Evolutionary conservation across 2,888 invertebrate species (phyloP), one percentile per base, ranked within the genome.

Genomic region (Creontiades dilutus): DNA sequence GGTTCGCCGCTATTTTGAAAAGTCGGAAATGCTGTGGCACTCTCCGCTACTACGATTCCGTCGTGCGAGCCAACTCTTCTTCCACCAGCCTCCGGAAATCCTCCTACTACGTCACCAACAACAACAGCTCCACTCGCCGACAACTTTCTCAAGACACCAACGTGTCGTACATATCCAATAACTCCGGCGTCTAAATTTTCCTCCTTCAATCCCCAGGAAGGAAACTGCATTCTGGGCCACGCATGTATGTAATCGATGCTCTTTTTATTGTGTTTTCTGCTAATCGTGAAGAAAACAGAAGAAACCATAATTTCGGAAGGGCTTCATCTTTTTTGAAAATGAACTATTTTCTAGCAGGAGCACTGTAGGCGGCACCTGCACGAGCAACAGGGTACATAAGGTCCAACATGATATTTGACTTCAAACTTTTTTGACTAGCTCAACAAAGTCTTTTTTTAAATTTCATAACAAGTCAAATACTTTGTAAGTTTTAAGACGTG

Each of bases 1-100:
- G 98, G 5, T 98, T 99, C 93, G 95, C 96, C 75, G 97, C 97
- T 23, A 97, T 98, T 91, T 95, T 98, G 78, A 96, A 97, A 93
- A 97, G 97, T 92, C 95, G 97, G 91, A 96, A 96, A 92, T 98
- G 97, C 93, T 98, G 97, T 93, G 97, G 97, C 52, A 95, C 97
- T 90, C 94, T 97, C 91, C 95, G 97, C 92, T 97, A 97, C 93
- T 97, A 97, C 93, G 97, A 97, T 93, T 97, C 97, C 14, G 97
- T 97, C 28, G 96, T 97, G 19, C 95, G 97, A 93, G 97, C 97
- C 94, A 92, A 92, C 90, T 97, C 97, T 0, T 97, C 97, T 3
- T 97, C 97, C 84, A 97, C 97, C 0, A 96, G 97, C 92, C 92
- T 92, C 86, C 94, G 97, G 92, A 97, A 97, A 93, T 97, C 97